Base-by-base conservation (phyloP, 2,888 invertebrate species). In the Orgyia antiqua region DNA sequence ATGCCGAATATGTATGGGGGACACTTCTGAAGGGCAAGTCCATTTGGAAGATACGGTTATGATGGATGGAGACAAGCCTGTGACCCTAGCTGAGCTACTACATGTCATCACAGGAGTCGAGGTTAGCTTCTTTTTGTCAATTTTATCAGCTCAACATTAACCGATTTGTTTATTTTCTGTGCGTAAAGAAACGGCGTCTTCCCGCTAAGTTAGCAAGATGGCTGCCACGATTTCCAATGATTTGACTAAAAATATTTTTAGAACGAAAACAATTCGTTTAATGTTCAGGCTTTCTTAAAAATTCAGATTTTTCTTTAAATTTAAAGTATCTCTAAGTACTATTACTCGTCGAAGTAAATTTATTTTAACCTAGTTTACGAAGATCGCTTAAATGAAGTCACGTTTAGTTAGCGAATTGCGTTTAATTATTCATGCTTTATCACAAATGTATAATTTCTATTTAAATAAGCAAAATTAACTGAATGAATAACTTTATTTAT, bases 1-100 rank as follows among this genome's bases (percentile, higher is more conserved):
- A 69, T 86, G 84, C 47, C 63, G 84, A 51, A 84, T 84, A 46
- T 86, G 86, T 42, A 73, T 86, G 79, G 83, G 84, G 1, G 83
- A 80, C 32, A 84, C 86, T 1, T 58, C 71, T 1, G 79, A 84
- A 40, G 86, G 86, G 3, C 82, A 78, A 56, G 83, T 86, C 13
- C 72, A 72, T 41, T 67, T 86, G 20, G 70, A 71, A 33, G 86
- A 86, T 39, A 83, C 84, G 1, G 83, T 86, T 3, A 76, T 84
- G 78, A 68, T 76, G 68, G 80, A 83, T 19, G 82, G 74, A 15
- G 83, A 83, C 17, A 72, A 67, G 41, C 64, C 79, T 9, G 69
- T 84, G 13, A 76, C 82, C 1, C 65, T 86, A 6, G 68, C 82
- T 15, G 84, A 86, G 29, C 52, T 84, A 19, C 51, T 86, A 39